phyloP scores from a whole-genome alignment of 2,797 vertebrate species.

The Rhynchotus rufescens region DNA sequence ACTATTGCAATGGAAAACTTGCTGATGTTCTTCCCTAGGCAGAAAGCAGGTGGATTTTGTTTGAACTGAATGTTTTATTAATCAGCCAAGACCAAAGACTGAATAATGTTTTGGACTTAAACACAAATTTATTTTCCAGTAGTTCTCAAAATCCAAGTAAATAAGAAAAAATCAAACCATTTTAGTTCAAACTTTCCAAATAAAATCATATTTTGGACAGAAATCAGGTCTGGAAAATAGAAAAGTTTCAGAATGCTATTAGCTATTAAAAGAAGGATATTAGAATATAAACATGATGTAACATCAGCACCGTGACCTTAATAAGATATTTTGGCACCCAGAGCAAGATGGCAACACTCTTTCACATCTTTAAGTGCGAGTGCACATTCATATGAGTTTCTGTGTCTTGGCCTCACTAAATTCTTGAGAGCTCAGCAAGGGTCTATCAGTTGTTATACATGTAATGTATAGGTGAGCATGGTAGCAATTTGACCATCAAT shows the following conservation, averaged over 20 bases:
- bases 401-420: background rate
- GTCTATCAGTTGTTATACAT: background rate
- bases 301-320: background rate
- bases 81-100: background rate
- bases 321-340: background rate
- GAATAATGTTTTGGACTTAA: background rate
- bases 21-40: background rate
- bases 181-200: constrained; percentile 15
- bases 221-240: background rate
- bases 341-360: background rate
- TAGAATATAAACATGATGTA: background rate
- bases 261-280: background rate
- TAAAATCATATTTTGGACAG: background rate
- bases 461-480: background rate
- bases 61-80: background rate
- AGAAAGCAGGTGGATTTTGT: constrained; percentile 7
- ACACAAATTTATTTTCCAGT: background rate
- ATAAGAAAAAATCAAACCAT: background rate
- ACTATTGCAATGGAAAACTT: background rate
- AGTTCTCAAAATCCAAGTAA: background rate
- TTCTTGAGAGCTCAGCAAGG: background rate
- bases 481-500: background rate
- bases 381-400: background rate
- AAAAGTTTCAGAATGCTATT: background rate
- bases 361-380: background rate